Conservation (phyloP, 2,113 vertebrate species). For the Pogonocichla stellata region DNA sequence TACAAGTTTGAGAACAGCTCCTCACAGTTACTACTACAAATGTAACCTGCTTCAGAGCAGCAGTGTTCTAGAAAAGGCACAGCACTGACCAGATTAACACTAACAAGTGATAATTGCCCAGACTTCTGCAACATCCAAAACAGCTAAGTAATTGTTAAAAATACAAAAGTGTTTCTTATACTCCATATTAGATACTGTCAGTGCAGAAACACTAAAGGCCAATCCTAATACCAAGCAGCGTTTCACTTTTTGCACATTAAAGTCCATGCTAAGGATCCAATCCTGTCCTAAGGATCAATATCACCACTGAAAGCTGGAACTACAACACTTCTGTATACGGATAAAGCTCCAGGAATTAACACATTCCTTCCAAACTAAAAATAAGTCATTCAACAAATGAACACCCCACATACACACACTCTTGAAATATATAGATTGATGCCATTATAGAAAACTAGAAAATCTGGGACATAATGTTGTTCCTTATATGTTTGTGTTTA, state of each 20-base stretch:
- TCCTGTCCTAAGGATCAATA: background rate
- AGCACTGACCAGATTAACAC: background rate
- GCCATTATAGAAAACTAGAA: conserved; percentile 45
- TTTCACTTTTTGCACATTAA: background rate
- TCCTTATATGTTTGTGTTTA: background rate
- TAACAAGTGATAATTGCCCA: background rate
- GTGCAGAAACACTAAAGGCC: conserved; percentile 21
- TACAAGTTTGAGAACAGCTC: background rate
- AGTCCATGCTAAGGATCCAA: background rate
- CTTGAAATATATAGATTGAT: background rate
- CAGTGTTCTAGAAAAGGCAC: background rate
- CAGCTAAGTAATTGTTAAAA: background rate
- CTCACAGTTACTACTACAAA: background rate
- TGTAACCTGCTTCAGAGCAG: background rate
- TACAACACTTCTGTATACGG: background rate
- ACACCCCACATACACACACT: background rate
- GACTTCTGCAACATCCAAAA: background rate
- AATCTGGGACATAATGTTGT: background rate
- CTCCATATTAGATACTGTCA: background rate
- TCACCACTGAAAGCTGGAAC: background rate
- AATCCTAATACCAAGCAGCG: conserved; percentile 16
- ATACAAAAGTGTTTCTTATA: background rate
- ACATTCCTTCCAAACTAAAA: background rate
- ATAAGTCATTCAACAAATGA: background rate
- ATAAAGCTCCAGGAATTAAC: background rate